phyloP scores from a whole-genome alignment of 2,888 invertebrate species.

The Chaetoderma sp. region DNA sequence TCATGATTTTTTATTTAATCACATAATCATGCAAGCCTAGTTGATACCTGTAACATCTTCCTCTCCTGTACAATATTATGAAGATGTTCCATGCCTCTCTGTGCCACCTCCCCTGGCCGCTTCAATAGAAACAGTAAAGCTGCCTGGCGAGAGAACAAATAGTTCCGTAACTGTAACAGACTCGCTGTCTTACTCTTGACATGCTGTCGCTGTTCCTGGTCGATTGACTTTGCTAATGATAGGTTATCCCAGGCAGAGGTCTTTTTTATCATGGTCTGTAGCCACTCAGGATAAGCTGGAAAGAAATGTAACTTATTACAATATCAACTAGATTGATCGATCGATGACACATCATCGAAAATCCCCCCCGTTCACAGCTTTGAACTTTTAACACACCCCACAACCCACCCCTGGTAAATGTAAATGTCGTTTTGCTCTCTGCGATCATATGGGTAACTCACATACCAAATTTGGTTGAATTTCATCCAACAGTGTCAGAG shows the following conservation, averaged over 20 bases:
- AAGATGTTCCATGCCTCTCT: conserved; percentile 88
- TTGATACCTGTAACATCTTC: conserved; percentile 80
- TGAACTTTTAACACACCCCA: too few species aligned
- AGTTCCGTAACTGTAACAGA: conserved; percentile 90
- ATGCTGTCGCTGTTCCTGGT: conserved; percentile 60
- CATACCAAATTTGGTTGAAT: too few species aligned
- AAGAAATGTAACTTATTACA: conserved; percentile 31
- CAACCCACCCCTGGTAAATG: too few species aligned
- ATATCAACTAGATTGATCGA: too few species aligned
- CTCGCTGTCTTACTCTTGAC: conserved; percentile 75
- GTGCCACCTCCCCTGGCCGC: conserved; percentile 90
- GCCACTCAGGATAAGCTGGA: conserved; percentile 85
- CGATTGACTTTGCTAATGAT: conserved; percentile 70
- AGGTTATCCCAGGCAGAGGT: conserved; percentile 88
- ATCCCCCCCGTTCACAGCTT: too few species aligned
- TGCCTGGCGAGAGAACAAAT: conserved; percentile 92
- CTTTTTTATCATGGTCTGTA: conserved; percentile 83
- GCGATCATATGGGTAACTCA: too few species aligned
- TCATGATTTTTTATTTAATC: too few species aligned
- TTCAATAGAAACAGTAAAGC: conserved; percentile 76
- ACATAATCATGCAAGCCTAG: too few species aligned
- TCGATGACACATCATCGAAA: too few species aligned
- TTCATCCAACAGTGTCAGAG: too few species aligned
- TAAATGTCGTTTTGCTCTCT: too few species aligned
- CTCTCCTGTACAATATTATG: conserved; percentile 91